Evolutionary conservation across 2,888 invertebrate genomes (phyloP).

Genomic region (Esperia sulphurella): DNA sequence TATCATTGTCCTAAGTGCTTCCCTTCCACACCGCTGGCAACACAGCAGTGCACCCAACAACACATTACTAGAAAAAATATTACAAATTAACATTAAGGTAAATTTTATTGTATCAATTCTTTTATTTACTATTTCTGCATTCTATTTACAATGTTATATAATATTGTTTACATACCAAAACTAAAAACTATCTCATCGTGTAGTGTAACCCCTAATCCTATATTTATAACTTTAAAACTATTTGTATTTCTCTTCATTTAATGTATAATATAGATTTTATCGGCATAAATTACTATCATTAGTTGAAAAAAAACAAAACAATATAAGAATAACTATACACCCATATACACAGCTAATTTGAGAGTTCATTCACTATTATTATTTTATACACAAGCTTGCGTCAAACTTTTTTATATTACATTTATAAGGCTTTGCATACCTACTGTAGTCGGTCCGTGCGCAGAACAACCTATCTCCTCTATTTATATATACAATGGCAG

Average conservation of each 20-base stretch:
- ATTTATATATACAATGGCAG: slow-evolving; percentile 45
- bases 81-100: slow-evolving; percentile 69
- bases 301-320: slow-evolving; percentile 63
- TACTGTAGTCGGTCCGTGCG: slow-evolving; percentile 41
- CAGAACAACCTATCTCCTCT: slow-evolving; percentile 32
- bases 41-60: slow-evolving; percentile 32
- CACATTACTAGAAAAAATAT: slow-evolving; percentile 60
- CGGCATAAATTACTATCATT: slow-evolving; percentile 78
- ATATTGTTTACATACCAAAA: slow-evolving; percentile 76
- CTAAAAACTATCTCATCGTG: slow-evolving; percentile 69
- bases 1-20: slow-evolving; percentile 41
- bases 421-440: slow-evolving; percentile 68
- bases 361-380: slow-evolving; percentile 61
- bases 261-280: slow-evolving; percentile 68
- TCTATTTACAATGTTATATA: slow-evolving; percentile 72
- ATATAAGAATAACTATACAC: slow-evolving; percentile 73
- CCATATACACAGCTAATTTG: slow-evolving; percentile 72
- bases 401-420: slow-evolving; percentile 58
- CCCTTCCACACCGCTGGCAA: slow-evolving; percentile 12
- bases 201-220: slow-evolving; percentile 72
- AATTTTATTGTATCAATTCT: slow-evolving; percentile 75
- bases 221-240: slow-evolving; percentile 77
- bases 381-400: slow-evolving; percentile 72
- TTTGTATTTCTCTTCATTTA: slow-evolving; percentile 73
- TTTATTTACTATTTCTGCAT: slow-evolving; percentile 67